phyloP scores from a whole-genome alignment of 1,140 invertebrate species.

The Saxidomus purpurata region DNA sequence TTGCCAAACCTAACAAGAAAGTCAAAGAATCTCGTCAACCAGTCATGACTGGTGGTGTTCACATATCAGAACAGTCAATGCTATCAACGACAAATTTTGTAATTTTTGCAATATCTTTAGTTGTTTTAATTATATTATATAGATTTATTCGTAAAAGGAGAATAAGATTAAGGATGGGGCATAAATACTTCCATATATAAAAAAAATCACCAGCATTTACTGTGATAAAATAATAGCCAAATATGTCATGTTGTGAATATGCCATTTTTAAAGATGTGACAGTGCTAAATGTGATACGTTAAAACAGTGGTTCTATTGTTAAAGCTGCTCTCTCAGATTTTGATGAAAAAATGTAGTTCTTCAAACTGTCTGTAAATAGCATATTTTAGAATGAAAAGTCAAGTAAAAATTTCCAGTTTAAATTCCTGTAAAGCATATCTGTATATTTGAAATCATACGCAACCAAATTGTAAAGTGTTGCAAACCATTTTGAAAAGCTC shows the following conservation, averaged over 20 bases:
- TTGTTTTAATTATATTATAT: conserved; percentile 35
- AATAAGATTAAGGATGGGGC: conserved; percentile 29
- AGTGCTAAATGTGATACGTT: neutral
- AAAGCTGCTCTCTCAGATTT: too few species aligned
- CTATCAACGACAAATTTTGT: conserved; percentile 11
- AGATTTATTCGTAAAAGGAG: conserved; percentile 23
- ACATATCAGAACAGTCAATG: conserved; percentile 32
- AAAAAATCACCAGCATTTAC: neutral
- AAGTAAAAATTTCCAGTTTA: too few species aligned
- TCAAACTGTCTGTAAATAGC: too few species aligned
- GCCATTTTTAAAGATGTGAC: neutral
- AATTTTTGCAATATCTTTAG: conserved; percentile 41
- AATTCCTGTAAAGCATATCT: too few species aligned
- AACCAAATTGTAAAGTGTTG: too few species aligned
- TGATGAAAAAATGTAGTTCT: too few species aligned
- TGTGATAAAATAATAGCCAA: neutral
- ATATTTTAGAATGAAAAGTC: too few species aligned
- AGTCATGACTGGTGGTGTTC: neutral
- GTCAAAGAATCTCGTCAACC: neutral
- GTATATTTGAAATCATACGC: too few species aligned
- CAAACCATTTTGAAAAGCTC: too few species aligned
- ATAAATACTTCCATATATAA: conserved; percentile 58
- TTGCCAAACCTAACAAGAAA: conserved; percentile 34
- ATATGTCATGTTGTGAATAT: conserved; percentile 9
- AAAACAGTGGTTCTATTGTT: too few species aligned